These are phyloP conservation scores for Caenorhabditis parvicauda DNA, from an alignment of 2,888 invertebrate species.

Conservation along the genomic window DNA sequence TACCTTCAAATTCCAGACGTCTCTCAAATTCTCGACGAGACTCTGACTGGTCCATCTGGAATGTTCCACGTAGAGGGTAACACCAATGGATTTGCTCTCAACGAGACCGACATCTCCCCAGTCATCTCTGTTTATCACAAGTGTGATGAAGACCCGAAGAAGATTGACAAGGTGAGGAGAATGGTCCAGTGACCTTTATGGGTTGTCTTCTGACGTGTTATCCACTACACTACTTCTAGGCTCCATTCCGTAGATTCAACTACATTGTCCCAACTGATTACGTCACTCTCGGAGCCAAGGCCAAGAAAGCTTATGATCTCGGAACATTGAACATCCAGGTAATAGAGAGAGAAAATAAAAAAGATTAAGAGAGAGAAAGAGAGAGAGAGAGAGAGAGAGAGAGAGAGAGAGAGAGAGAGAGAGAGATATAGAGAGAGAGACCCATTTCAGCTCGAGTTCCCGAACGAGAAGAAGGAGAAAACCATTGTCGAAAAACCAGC, in stretches of 20 bases:
- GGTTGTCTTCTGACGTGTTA: background rate
- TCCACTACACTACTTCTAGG: constrained; percentile 13
- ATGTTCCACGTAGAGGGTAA: constrained; percentile 47
- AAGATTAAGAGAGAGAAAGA: no score
- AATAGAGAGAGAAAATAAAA: background rate
- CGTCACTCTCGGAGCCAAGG: constrained; percentile 41
- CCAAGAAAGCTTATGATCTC: constrained; percentile 40
- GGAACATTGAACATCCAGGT: constrained; percentile 43
- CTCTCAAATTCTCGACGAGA: constrained; percentile 36
- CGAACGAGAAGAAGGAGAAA: constrained; percentile 42
- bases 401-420: no score
- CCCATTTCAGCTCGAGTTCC: constrained; percentile 26
- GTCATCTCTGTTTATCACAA: constrained; percentile 38
- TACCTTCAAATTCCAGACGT: constrained; percentile 21
- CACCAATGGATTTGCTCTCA: constrained; percentile 40
- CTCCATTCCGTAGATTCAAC: constrained; percentile 39
- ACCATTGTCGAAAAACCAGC: constrained; percentile 24
- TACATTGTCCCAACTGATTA: constrained; percentile 35
- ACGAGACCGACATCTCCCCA: constrained; percentile 37
- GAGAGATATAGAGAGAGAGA: no score
- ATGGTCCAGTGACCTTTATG: background rate
- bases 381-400: background rate
- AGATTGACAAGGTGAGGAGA: constrained; percentile 33
- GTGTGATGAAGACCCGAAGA: constrained; percentile 40
- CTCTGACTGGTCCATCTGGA: constrained; percentile 28